These are phyloP conservation scores for Hipparchia sbordonii DNA, from an alignment of 2,888 invertebrate genomes.

Conservation along the genomic window DNA sequence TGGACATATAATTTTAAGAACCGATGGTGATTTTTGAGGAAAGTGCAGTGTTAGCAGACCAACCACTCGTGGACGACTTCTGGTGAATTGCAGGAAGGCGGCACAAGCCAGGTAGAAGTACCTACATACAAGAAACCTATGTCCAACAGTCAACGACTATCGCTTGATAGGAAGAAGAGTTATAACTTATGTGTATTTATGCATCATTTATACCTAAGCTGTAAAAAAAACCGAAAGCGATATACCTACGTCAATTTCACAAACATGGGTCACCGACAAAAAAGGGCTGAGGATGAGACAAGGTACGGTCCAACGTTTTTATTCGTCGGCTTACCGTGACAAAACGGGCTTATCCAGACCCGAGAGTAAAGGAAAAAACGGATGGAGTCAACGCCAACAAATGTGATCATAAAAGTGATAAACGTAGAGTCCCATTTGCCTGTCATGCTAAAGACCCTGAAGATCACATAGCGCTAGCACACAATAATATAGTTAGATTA, in stretches of 20 bases:
- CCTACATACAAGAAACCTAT: no score
- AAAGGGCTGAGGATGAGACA: conserved; percentile 6
- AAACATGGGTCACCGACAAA: conserved; percentile 12
- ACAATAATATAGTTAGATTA: no score
- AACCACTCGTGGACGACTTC: no score
- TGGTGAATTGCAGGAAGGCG: no score
- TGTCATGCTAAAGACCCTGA: background rate
- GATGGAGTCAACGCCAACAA: background rate
- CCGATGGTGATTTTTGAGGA: no score
- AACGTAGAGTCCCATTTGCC: background rate
- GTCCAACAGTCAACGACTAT: no score
- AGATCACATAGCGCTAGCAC: no score
- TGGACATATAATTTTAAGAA: no score
- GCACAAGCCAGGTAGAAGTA: no score
- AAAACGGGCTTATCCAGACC: conserved; percentile 13
- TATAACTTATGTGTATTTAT: background rate
- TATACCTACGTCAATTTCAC: background rate
- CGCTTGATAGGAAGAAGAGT: no score
- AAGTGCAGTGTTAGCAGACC: no score
- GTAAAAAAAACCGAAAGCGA: background rate
- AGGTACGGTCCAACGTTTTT: conserved; percentile 12
- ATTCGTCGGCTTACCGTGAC: conserved; percentile 10
- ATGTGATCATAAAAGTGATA: background rate
- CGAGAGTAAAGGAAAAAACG: background rate
- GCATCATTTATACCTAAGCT: background rate